phyloP scores from a whole-genome alignment of 2,888 invertebrate species.

The Chironomus riparius region DNA sequence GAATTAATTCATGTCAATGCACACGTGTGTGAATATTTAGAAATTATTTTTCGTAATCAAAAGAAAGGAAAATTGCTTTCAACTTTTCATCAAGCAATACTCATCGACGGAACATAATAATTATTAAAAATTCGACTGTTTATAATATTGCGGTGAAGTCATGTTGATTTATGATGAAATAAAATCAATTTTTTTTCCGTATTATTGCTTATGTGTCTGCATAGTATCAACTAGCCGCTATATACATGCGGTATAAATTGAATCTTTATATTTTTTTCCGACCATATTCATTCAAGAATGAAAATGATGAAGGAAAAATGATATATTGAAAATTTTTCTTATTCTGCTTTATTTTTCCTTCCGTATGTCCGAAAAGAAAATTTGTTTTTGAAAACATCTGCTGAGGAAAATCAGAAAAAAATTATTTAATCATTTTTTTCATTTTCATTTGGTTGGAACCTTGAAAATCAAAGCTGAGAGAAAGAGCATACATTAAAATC shows the following conservation, averaged over 20 bases:
- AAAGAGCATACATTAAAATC: too few species aligned
- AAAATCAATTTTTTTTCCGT: neutral
- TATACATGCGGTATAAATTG: too few species aligned
- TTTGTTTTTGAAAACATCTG: neutral
- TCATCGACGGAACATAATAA: neutral
- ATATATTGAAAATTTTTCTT: neutral
- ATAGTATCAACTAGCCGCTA: neutral
- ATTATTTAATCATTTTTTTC: neutral
- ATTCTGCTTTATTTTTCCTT: too few species aligned
- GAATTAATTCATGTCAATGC: neutral
- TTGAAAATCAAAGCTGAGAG: too few species aligned
- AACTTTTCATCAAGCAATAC: neutral
- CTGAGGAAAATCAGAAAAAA: neutral
- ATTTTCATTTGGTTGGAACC: too few species aligned
- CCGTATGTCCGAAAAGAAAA: neutral
- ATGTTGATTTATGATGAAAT: neutral
- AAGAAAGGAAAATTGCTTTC: neutral
- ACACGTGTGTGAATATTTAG: neutral
- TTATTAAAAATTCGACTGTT: neutral
- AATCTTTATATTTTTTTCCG: too few species aligned
- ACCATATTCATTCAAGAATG: neutral
- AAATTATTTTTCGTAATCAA: neutral
- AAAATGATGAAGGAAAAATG: neutral
- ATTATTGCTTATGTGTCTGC: neutral
- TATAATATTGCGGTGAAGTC: neutral